phyloP scores from a whole-genome alignment of 2,888 invertebrate genomes.

The Catocala nupta region DNA sequence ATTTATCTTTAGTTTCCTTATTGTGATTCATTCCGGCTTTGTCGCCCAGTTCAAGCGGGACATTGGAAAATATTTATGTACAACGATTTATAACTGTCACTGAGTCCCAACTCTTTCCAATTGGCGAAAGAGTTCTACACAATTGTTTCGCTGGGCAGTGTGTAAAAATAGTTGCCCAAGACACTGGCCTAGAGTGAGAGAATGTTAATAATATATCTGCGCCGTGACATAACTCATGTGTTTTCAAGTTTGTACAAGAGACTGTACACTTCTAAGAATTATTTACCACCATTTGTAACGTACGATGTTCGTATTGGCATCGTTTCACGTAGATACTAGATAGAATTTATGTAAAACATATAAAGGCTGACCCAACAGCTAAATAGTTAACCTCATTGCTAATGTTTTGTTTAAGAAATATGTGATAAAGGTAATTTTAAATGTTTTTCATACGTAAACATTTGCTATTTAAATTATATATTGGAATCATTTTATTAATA shows the following conservation, averaged over 20 bases:
- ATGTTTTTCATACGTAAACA: too few species aligned
- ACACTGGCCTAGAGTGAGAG: slow-evolving; percentile 63
- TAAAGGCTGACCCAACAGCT: neutral
- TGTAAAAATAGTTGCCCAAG: slow-evolving; percentile 72
- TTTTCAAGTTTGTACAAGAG: slow-evolving; percentile 44
- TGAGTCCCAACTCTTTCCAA: slow-evolving; percentile 71
- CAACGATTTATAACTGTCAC: slow-evolving; percentile 73
- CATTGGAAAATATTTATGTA: slow-evolving; percentile 63
- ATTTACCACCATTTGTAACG: slow-evolving; percentile 32
- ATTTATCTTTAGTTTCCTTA: slow-evolving; percentile 40
- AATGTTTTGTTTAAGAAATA: neutral
- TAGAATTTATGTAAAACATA: neutral
- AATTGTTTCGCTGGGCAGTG: slow-evolving; percentile 68
- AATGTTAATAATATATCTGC: slow-evolving; percentile 64
- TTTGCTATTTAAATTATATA: neutral
- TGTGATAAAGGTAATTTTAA: too few species aligned
- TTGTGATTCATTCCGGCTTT: slow-evolving; percentile 47
- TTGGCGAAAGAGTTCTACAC: slow-evolving; percentile 72
- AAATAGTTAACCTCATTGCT: neutral
- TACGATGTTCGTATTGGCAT: slow-evolving; percentile 19
- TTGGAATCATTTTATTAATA: slow-evolving; percentile 4
- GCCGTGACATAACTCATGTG: slow-evolving; percentile 60
- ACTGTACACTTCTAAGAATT: slow-evolving; percentile 41
- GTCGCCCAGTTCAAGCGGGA: slow-evolving; percentile 34
- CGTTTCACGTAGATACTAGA: slow-evolving; percentile 11